Conservation (phyloP, 2,113 vertebrate species). For the Lucifuga dentata region DNA sequence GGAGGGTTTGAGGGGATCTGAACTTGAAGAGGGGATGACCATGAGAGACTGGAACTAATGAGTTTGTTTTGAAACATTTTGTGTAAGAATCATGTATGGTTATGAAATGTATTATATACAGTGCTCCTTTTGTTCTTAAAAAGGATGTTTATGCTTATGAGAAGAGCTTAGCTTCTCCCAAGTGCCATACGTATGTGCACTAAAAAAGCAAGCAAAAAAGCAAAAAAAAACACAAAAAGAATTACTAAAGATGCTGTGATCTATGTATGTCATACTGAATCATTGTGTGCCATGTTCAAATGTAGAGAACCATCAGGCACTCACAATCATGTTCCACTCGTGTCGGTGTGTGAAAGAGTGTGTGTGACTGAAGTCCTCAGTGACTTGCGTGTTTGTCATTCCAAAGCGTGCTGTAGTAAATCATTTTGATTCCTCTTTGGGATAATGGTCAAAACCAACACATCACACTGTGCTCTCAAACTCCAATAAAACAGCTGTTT, state of each 20-base stretch:
- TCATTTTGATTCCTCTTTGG: constrained; percentile 69
- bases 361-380: constrained; percentile 57
- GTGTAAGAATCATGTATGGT: constrained; percentile 82
- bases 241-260: constrained; percentile 84
- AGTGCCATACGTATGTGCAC: constrained; percentile 81
- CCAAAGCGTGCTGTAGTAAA: constrained; percentile 75
- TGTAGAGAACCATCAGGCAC: constrained; percentile 71
- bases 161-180: constrained; percentile 79
- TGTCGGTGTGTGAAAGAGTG: constrained; percentile 38
- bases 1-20: constrained; percentile 14
- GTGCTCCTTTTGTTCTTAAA: constrained; percentile 83
- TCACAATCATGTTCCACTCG: constrained; percentile 62
- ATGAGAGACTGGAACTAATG: constrained; percentile 61
- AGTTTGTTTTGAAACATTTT: constrained; percentile 74
- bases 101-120: constrained; percentile 82
- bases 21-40: constrained; percentile 56
- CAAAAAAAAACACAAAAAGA: constrained; percentile 74
- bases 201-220: constrained; percentile 76
- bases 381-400: constrained; percentile 68
- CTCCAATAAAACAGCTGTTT: constrained; percentile 83
- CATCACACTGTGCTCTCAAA: constrained; percentile 81
- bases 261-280: constrained; percentile 75
- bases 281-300: constrained; percentile 73
- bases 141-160: constrained; percentile 81
- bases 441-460: constrained; percentile 71